phyloP scores from a whole-genome alignment of 2,113 vertebrate species.

The Puntigrus tetrazona region DNA sequence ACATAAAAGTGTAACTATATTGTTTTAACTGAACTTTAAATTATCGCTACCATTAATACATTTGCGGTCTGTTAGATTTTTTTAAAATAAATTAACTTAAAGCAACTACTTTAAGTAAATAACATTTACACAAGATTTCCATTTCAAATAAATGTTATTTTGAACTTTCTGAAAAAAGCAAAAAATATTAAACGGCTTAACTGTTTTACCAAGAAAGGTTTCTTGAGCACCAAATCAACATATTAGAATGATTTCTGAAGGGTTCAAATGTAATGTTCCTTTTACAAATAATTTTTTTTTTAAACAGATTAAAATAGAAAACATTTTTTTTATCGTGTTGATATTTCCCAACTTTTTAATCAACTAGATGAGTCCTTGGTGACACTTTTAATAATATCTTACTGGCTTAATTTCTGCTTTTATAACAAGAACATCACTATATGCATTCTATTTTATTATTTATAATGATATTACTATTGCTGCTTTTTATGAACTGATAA shows the following conservation, averaged over 20 bases:
- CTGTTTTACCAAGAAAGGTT: background rate
- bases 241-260: background rate
- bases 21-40: background rate
- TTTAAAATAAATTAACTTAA: too few relatives aligned
- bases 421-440: background rate
- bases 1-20: background rate
- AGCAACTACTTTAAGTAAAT: too few relatives aligned
- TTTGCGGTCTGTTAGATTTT: background rate
- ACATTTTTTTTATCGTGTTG: background rate
- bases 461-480: background rate
- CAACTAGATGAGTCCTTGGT: background rate
- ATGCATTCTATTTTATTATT: background rate
- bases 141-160: background rate
- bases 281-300: too few relatives aligned
- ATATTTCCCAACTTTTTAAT: background rate
- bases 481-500: background rate
- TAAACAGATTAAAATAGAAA: background rate
- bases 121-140: background rate
- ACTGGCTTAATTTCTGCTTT: background rate
- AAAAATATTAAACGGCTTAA: background rate
- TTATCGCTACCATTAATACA: background rate
- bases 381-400: background rate
- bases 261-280: too few relatives aligned
- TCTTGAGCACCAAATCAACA: background rate
- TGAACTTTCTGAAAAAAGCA: background rate